phyloP scores from a whole-genome alignment of 2,888 invertebrate genomes.

The Chouioia cunea region DNA sequence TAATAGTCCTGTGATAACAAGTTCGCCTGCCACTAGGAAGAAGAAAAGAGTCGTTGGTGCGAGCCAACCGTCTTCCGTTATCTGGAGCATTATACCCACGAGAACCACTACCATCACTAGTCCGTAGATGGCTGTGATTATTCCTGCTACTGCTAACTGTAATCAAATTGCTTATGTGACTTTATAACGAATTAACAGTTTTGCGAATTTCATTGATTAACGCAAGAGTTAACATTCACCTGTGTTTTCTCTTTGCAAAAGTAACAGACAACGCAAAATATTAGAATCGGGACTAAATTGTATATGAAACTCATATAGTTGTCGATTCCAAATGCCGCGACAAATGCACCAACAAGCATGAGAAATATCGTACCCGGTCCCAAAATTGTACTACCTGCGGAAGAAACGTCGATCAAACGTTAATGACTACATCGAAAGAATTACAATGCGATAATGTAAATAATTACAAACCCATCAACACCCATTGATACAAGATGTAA shows the following conservation, averaged over 20 bases:
- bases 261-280: conserved; percentile 79
- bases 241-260: conserved; percentile 78
- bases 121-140: conserved; percentile 83
- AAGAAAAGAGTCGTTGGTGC: conserved; percentile 90
- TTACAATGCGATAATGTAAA: neutral
- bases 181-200: conserved; percentile 2
- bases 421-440: neutral
- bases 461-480: conserved; percentile 73
- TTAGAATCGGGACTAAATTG: conserved; percentile 77
- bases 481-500: conserved; percentile 81
- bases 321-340: conserved; percentile 81
- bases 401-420: no score
- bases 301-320: conserved; percentile 77
- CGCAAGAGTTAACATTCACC: conserved; percentile 67
- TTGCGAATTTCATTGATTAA: neutral
- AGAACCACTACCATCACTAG: conserved; percentile 90
- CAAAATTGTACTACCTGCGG: conserved; percentile 78
- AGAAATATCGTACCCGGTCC: conserved; percentile 88
- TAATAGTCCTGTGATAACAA: conserved; percentile 72
- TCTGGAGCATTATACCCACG: conserved; percentile 83
- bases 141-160: conserved; percentile 79
- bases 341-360: conserved; percentile 86
- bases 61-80: conserved; percentile 81
- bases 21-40: conserved; percentile 77
- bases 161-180: neutral